phyloP scores from a whole-genome alignment of 1,140 invertebrate species.

The Anoplophora glabripennis region DNA sequence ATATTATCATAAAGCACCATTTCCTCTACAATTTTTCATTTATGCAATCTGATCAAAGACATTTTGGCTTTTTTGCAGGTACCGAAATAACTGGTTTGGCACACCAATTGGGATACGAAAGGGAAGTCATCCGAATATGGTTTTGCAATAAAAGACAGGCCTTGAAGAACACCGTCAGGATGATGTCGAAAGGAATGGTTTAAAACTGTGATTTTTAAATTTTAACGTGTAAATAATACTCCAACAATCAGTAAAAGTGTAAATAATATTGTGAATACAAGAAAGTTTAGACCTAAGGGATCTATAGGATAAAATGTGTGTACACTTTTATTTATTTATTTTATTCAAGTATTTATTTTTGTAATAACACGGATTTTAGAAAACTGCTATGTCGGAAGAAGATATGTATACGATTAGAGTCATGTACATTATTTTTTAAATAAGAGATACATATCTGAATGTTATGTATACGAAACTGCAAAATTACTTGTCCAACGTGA shows the following conservation, averaged over 20 bases:
- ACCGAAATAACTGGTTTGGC: conserved; percentile 95
- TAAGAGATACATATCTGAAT: background rate
- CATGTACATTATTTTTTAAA: background rate
- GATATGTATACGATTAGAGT: conserved; percentile 5
- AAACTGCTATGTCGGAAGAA: background rate
- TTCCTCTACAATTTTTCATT: too few relatives aligned
- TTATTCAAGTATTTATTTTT: conserved; percentile 5
- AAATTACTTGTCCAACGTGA: background rate
- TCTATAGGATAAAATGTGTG: background rate
- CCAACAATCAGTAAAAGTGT: conserved; percentile 1
- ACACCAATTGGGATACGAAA: conserved; percentile 91
- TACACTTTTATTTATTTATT: background rate
- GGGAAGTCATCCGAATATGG: conserved; percentile 98
- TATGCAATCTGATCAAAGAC: too few relatives aligned
- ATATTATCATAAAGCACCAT: too few relatives aligned
- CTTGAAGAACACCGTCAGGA: conserved; percentile 89
- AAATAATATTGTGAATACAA: conserved; percentile 1
- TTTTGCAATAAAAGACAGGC: conserved; percentile 99
- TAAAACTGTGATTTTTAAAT: conserved; percentile 31
- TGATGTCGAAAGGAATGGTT: conserved; percentile 81
- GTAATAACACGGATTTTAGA: background rate
- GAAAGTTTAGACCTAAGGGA: background rate
- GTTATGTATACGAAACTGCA: conserved; percentile 1
- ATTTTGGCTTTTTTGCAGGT: conserved; percentile 61
- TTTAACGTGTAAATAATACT: conserved; percentile 14